Evolutionary conservation across 2,113 vertebrate genomes (phyloP), one percentile per base, ranked within the genome.

Genomic region (Cochlearius cochlearius): DNA sequence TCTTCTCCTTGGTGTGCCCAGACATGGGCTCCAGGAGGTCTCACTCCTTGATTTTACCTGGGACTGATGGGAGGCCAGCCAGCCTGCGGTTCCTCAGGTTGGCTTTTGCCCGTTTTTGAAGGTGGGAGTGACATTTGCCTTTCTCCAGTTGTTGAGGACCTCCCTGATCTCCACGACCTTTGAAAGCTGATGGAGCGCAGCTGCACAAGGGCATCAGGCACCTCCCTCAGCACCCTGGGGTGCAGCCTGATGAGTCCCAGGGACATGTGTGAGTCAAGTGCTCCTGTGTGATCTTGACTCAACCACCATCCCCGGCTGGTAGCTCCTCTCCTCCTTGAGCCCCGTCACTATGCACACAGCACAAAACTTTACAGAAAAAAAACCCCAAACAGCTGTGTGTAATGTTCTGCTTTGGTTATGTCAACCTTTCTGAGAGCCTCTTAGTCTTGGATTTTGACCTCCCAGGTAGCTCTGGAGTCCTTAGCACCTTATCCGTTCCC

Each of bases 31-130:
- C 27, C 68, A 63, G 23, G 52, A 76, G 12, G 27, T 32, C 18
- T 49, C 5, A 3, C 5, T 38, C 11, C 34, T 72, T 62, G 19
- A 32, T 75, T 92, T 87, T 53, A 67, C 7, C 4, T 68, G 15
- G 52, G 23, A 32, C 11, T 43, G 45, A 22, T 1, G 2, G 10
- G 25, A 59, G 19, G 13, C 34, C 4, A 3, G 6, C 5, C 0
- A 0, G 15, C 5, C n/a, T 80, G 9, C 0, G 0, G 4, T 62
- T 75, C 14, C 36, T 21, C 3, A 38, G 17, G 2, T 1, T 71
- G 30, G 12, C 9, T 80, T 72, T 72, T 77, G 25, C 8, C 15
- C 7, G 2, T 73, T 73, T 67, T 22, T 58, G 56, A 58, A 78
- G 43, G 19, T 50, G 32, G 8, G 7, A n/a, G 29, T 90, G 38